phyloP scores from a whole-genome alignment of 1,140 invertebrate species.

The Eriocheir sinensis region DNA sequence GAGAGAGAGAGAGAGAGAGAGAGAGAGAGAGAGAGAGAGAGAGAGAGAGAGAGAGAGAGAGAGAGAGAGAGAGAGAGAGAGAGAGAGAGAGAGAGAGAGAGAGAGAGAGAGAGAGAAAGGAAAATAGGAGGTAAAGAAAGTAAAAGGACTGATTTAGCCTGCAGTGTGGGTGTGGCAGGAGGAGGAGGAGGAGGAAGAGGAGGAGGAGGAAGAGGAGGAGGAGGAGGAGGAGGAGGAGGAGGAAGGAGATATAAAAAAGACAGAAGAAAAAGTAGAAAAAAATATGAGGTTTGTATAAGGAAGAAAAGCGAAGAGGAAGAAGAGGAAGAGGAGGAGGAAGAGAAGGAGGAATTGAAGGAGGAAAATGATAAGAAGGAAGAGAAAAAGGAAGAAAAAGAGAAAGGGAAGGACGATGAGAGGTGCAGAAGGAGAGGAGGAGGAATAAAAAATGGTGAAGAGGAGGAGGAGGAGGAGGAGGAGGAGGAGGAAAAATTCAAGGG shows the following conservation, averaged over 20 bases:
- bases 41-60: not conserved
- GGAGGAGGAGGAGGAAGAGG: not conserved
- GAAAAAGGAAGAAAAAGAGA: not conserved
- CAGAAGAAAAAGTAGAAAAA: too few relatives aligned
- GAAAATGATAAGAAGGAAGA: not conserved
- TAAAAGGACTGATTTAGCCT: too few relatives aligned
- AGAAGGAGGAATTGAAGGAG: not conserved
- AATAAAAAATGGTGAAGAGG: not conserved
- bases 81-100: not conserved
- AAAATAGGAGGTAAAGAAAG: not conserved
- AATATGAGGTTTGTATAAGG: not conserved
- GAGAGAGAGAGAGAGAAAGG: not conserved
- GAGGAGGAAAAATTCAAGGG: not conserved
- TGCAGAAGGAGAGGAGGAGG: too few relatives aligned
- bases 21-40: constrained; percentile 38
- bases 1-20: not conserved
- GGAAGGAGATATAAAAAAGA: not conserved
- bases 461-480: not conserved
- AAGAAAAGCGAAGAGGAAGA: not conserved
- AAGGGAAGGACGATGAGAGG: too few relatives aligned
- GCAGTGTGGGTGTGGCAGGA: too few relatives aligned
- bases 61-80: not conserved
- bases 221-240: not conserved
- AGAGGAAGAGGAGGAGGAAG: not conserved
- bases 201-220: not conserved